Base-by-base conservation (phyloP, 2,797 vertebrate species). In the Coregonus sp. region DNA sequence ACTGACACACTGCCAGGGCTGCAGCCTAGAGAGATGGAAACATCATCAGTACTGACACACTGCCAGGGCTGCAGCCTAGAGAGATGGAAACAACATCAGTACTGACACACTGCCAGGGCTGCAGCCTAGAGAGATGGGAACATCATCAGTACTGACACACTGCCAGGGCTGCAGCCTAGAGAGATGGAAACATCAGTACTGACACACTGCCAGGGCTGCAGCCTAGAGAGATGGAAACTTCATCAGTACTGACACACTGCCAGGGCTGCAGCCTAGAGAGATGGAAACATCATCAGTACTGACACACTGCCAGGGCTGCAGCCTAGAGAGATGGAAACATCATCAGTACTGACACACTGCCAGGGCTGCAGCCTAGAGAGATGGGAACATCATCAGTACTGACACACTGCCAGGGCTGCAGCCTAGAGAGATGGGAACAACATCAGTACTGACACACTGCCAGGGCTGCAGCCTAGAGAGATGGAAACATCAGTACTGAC, bases 81-180 rank as follows among this genome's bases (percentile, higher is more conserved):
- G 5, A 50, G 1, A 76, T 6, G 7, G 37, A 6, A 1, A 79
- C 31, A 14, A 25, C 25, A 25, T 5, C 56, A 40, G 85, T 95
- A 99, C 94, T 99, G 98, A 86, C 98, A 99, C 40, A 99, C 96
- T 0, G 98, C 98, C 89, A 99, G 87, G 72, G 98, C 98, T 25
- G 98, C 98, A 12, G 98, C 97, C 98, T 99, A 66, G 6, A 71
- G 5, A 50, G 1, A 77, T 1, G 6, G 37, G 1, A 1, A 80
- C 31, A 14, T 4, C 25, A 25, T 25, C 56, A 40, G 85, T 95
- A 99, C 94, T 99, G 98, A 86, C 98, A 99, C 40, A 99, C 96
- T 0, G 98, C 98, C 89, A 99, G 87, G 72, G 98, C 98, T 25
- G 98, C 98, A 12, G 98, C 97, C 98, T 99, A 66, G 7, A 71